Evolutionary conservation across 2,797 vertebrate species (phyloP).

Genomic region (Allochrocebus solatus): DNA sequence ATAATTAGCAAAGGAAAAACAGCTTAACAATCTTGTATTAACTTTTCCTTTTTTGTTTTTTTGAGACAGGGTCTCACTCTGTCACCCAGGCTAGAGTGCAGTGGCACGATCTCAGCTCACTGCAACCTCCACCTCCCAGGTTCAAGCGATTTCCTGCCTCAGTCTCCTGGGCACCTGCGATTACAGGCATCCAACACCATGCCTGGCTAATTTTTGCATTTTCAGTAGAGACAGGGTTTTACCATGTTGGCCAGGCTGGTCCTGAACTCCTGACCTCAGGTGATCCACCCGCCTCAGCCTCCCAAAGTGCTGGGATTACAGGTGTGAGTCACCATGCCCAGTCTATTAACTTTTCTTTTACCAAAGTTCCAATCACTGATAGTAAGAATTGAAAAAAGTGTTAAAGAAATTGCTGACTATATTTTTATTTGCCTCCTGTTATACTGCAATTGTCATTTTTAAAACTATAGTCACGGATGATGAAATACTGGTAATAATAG

Average conservation of each 20-base stretch:
- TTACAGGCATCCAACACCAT: background rate
- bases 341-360: background rate
- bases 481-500: background rate
- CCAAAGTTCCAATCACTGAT: constrained; percentile 10
- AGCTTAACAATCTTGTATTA: background rate
- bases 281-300: background rate
- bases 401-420: background rate
- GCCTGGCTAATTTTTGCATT: background rate
- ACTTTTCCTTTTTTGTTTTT: background rate
- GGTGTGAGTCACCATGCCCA: background rate
- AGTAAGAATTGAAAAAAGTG: background rate
- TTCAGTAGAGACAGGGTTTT: too few species aligned
- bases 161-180: background rate
- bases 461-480: background rate
- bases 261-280: background rate
- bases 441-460: background rate
- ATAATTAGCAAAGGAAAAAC: background rate
- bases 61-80: background rate
- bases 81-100: background rate
- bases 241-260: background rate
- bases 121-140: background rate
- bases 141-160: background rate
- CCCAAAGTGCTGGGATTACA: background rate
- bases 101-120: background rate
- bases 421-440: constrained; percentile 20